A percentile compares a stretch with the other conserved stretches of the same genome.
Evolutionary conservation across 2,113 vertebrate species (phyloP).

Genomic region (Cavia porcellus): DNA sequence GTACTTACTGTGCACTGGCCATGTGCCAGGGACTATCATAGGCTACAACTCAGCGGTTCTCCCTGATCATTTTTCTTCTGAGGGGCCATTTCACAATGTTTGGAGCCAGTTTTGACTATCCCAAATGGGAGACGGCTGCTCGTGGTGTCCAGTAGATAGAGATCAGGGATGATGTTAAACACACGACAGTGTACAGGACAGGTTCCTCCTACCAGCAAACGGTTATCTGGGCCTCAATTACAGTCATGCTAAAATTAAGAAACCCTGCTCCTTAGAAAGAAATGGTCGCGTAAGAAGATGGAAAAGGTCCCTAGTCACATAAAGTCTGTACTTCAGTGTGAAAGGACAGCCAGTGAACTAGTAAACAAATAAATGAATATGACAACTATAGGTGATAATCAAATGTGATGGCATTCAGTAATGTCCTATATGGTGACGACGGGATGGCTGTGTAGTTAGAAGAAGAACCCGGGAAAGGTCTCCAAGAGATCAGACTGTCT

Average conservation of each 20-base stretch:
- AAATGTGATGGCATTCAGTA: not conserved
- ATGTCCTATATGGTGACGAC: not conserved
- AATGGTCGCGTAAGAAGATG: not conserved
- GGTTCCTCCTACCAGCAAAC: not conserved
- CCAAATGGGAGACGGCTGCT: not conserved
- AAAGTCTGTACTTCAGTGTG: not conserved
- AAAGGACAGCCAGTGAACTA: conserved; percentile 38
- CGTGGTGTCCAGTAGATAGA: not conserved
- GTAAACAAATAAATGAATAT: conserved; percentile 2
- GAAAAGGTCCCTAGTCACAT: not conserved
- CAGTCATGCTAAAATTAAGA: conserved; percentile 8
- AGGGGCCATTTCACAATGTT: not conserved
- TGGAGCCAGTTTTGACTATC: conserved; percentile 63
- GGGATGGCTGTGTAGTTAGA: not conserved
- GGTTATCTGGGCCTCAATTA: not conserved
- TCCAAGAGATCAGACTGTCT: not conserved
- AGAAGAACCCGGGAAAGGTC: not conserved
- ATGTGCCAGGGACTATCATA: not conserved
- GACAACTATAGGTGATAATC: not conserved
- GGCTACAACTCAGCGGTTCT: conserved; percentile 23
- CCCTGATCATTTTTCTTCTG: not conserved
- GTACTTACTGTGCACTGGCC: not conserved
- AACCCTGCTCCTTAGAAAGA: conserved; percentile 32
- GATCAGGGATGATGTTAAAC: conserved; percentile 5
- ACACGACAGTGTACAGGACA: not conserved